Evolutionary conservation across 2,113 vertebrate species (phyloP), one percentile per base, ranked within the genome.

Genomic region (Coryphaenoides rupestris): DNA sequence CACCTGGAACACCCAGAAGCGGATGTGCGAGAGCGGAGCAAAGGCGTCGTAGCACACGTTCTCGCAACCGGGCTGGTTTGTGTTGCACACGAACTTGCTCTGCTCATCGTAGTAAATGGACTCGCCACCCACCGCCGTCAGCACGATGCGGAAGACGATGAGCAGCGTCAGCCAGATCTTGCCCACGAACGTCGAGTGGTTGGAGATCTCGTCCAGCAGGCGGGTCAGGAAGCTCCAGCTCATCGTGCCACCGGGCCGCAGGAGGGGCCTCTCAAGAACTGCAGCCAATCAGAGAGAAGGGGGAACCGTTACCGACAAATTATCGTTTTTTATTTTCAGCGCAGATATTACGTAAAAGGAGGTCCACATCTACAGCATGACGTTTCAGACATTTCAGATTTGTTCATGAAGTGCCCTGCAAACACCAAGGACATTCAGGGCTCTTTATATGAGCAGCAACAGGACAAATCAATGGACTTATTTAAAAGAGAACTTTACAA

Each of bases 81-180:
- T 96, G 87, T 96, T 96, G 33, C 95, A 96, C 16, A 89, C 88
- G 2, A 96, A 96, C 72, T 95, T 95, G 76, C 94, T 96, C 91
- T 96, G 95, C 82, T 96, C 95, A 50, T 96, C 94, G 0, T 95
- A 94, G 87, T 96, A 96, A 78, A 96, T 96, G 0, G 94, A 93
- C 70, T 96, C 95, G 0, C 95, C 95, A 0, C 95, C 95, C 3
- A 95, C 94, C 0, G 93, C 94, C 0, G 94, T 95, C 79, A 96
- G 82, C 67, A 96, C 94, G 0, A 96, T 95, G 58, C 95, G 90
- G 72, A 33, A 33, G 5, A 33, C 28, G 28, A 33, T 33, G 2
- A 33, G 3, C 28, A 33, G 26, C 0, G 93, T 96, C 59, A 96
- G 89, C 95, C 95, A 96, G 70, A 96, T 89, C 84, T 96, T 96